These are phyloP conservation scores for Diaphora mendica DNA, from an alignment of 2,888 invertebrate genomes.

Conservation along the genomic window DNA sequence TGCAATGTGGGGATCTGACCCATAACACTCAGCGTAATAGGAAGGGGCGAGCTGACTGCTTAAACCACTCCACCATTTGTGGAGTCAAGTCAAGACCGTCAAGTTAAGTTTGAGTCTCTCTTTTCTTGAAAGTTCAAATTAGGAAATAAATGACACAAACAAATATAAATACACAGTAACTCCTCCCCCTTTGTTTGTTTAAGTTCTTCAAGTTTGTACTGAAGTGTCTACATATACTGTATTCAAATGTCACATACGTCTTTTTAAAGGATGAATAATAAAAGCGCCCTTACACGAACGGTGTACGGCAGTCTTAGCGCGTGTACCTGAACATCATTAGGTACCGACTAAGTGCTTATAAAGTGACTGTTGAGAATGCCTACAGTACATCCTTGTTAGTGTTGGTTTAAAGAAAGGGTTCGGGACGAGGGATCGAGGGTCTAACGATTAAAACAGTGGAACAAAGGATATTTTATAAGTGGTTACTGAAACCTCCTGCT, in stretches of 20 bases:
- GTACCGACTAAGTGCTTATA: slow-evolving; percentile 41
- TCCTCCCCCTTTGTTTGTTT: no score
- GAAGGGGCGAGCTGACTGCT: no score
- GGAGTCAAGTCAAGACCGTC: no score
- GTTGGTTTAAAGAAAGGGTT: slow-evolving; percentile 49
- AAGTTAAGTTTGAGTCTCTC: no score
- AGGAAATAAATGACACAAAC: no score
- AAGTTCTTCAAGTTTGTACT: no score
- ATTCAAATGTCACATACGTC: slow-evolving; percentile 24
- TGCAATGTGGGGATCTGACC: no score
- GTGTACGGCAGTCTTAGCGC: slow-evolving; percentile 19
- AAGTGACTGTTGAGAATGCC: slow-evolving; percentile 48
- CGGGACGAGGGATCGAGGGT: slow-evolving; percentile 39
- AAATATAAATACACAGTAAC: no score
- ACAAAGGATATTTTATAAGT: slow-evolving; percentile 59
- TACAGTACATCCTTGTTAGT: slow-evolving; percentile 37
- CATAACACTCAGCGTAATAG: no score
- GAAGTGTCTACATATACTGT: neutral
- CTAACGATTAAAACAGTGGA: slow-evolving; percentile 52
- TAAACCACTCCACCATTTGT: no score
- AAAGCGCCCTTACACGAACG: slow-evolving; percentile 24
- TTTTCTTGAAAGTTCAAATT: no score
- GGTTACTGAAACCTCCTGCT: slow-evolving; percentile 56
- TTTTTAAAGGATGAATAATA: slow-evolving; percentile 39
- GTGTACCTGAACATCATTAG: slow-evolving; percentile 22